Evolutionary conservation across 2,113 vertebrate species (phyloP), one percentile per base, ranked within the genome.

Genomic region (Vulpes ferrilata): DNA sequence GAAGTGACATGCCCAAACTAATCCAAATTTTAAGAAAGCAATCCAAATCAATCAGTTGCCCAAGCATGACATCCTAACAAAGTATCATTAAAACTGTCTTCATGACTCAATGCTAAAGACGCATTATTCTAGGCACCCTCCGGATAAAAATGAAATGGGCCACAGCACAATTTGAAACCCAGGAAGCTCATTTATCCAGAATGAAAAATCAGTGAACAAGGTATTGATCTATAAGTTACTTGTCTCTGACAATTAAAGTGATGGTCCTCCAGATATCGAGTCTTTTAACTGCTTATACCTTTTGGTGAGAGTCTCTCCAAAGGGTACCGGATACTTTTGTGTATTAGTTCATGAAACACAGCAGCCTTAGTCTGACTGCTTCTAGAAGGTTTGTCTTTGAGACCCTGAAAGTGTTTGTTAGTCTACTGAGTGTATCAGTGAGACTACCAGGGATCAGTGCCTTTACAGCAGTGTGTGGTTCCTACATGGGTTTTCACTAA

Each of bases 361-460:
- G 5, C 55, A 62, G n/a, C 76, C 19, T 80, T 62, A 59, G 30
- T 25, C 27, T 9, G 35, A 59, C 32, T 51, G 25, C 43, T 92
- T 90, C 57, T 93, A 93, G 78, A 65, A 73, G 65, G 51, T 38
- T 88, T 90, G 51, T 73, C 94, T 94, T 65, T 12, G 9, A 93
- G 84, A 38, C 23, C 0, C 2, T 69, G 76, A 48, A 81, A 55
- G n/a, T 13, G 20, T 27, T 89, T 62, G 35, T 76, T 32, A 27
- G 22, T 53, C 10, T 64, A 13, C 48, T 38, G 25, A 65, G 32
- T 53, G 0, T 62, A 71, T 78, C 11, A 3, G 5, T 2, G 4
- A 87, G 23, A 85, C 38, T 30, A 23, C 11, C 22, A 17, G 20
- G 17, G 53, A 15, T 30, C 35, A n/a, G n/a, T 8, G 48, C 35